phyloP scores from a whole-genome alignment of 1,140 invertebrate species.

The Colletes gigas region DNA sequence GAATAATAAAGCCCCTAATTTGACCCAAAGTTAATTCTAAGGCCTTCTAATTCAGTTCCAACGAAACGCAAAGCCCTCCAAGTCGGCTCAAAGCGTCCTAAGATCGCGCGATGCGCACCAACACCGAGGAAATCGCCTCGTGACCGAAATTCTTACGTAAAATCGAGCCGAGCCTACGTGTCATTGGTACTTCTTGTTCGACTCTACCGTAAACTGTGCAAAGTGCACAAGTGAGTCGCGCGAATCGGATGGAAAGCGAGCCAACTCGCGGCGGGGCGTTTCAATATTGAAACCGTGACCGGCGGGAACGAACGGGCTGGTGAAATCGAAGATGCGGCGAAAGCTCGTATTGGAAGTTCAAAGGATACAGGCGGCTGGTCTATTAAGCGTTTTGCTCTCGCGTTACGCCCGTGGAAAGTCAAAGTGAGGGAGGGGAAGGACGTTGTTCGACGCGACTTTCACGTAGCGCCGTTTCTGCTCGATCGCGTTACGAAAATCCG shows the following conservation, averaged over 20 bases:
- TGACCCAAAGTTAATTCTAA: no score
- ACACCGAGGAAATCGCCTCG: constrained; percentile 11
- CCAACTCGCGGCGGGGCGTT: background rate
- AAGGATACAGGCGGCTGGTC: constrained; percentile 23
- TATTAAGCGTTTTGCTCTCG: constrained; percentile 52
- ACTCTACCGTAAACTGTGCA: background rate
- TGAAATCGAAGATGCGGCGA: constrained; percentile 49
- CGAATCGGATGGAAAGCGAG: constrained; percentile 1
- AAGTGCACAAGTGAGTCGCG: background rate
- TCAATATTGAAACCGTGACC: constrained; percentile 15
- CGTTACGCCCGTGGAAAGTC: constrained; percentile 56
- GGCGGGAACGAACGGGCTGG: background rate
- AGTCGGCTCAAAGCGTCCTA: background rate
- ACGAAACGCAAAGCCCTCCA: no score
- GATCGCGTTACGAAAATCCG: constrained; percentile 62
- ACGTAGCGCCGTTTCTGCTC: constrained; percentile 56
- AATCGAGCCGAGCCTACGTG: background rate
- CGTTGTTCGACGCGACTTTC: constrained; percentile 49
- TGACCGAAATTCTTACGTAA: constrained; percentile 16
- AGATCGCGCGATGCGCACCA: background rate
- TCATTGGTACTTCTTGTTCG: background rate
- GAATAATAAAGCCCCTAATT: no score
- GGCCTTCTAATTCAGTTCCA: background rate
- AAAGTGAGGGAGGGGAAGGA: constrained; percentile 32
- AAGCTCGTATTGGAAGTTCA: constrained; percentile 41